Percentiles rank a stretch among this genome's conserved stretches.
Evolutionary conservation across 2,797 vertebrate genomes (phyloP).

Genomic region (Glossophaga mutica): DNA sequence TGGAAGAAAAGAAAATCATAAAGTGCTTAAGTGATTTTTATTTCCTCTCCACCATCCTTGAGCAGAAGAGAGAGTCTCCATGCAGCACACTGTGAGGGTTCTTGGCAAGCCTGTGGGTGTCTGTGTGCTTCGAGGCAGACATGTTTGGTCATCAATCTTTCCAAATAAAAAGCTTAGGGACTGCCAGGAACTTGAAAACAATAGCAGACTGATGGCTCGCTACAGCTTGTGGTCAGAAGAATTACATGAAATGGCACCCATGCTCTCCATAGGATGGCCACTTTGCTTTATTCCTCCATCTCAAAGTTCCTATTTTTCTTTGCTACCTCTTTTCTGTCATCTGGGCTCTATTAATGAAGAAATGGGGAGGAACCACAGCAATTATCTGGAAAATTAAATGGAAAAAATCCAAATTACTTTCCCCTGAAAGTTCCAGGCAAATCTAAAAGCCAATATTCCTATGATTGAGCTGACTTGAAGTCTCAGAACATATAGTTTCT

Average conservation of each 20-base stretch:
- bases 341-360: conserved; percentile 69
- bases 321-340: conserved; percentile 57
- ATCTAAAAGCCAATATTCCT: conserved; percentile 50
- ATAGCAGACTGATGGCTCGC: conserved; percentile 54
- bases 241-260: conserved; percentile 41
- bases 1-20: neutral
- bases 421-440: conserved; percentile 10
- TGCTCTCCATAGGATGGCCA: conserved; percentile 53
- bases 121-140: conserved; percentile 23
- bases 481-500: conserved; percentile 51
- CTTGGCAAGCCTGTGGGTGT: conserved; percentile 48
- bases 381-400: conserved; percentile 72
- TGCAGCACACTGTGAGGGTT: neutral
- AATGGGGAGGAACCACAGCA: conserved; percentile 59
- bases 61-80: neutral
- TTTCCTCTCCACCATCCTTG: conserved; percentile 14
- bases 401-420: conserved; percentile 58
- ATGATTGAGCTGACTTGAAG: conserved; percentile 49
- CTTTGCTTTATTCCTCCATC: conserved; percentile 38
- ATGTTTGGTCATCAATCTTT: conserved; percentile 71
- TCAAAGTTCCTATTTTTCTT: neutral
- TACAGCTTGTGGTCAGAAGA: conserved; percentile 59
- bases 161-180: conserved; percentile 65
- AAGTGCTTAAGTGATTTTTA: neutral
- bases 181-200: conserved; percentile 77